Base-by-base conservation (phyloP, 2,113 vertebrate species). In the Platycercus adscitus region DNA sequence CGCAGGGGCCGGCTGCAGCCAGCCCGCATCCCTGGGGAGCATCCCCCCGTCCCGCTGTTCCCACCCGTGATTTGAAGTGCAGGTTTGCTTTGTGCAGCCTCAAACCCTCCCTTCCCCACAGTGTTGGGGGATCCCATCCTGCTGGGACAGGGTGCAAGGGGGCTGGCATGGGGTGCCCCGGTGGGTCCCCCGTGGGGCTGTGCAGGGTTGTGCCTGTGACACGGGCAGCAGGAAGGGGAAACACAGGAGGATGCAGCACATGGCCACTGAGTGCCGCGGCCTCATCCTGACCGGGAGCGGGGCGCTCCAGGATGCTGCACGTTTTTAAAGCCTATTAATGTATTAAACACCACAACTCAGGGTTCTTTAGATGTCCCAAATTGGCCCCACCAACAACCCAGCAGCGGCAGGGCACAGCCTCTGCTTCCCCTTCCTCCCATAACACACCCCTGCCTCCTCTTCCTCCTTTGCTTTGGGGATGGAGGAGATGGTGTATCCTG, bases 401-500 rank as follows among this genome's bases (percentile, higher is more conserved):
- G 69, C 0, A 4, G 44, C 0, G 3, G 61, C 75, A 64, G 66
- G 29, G 52, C 2, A 0, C 50, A n/a, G 88, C 63, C 79, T 63
- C 35, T 1, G 7, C 88, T 92, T 93, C 83, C 94, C 56, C 79
- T 71, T 87, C 90, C 78, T 55, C 69, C 82, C 70, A 0, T 0
- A 28, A 1, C 11, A 24, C 0, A 2, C 17, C 72, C 77, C 72
- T 25, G 55, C 55, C 49, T 4, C 64, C n/a, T 52, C 44, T 56
- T 28, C 28, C 61, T 23, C 37, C 35, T 35, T 46, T 13, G 3
- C 1, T 33, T 13, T 2, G 55, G 86, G 68, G 17, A 11, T 12
- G 70, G 55, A 10, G 39, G 14, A 0, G 35, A 31, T 2, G 69
- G 1, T 2, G 0, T 41, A 63, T 14, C 11, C 2, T 15, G 0